These are phyloP conservation scores for Holcopasites calliopsidis DNA, from an alignment of 1,140 invertebrate genomes.

Conservation along the genomic window DNA sequence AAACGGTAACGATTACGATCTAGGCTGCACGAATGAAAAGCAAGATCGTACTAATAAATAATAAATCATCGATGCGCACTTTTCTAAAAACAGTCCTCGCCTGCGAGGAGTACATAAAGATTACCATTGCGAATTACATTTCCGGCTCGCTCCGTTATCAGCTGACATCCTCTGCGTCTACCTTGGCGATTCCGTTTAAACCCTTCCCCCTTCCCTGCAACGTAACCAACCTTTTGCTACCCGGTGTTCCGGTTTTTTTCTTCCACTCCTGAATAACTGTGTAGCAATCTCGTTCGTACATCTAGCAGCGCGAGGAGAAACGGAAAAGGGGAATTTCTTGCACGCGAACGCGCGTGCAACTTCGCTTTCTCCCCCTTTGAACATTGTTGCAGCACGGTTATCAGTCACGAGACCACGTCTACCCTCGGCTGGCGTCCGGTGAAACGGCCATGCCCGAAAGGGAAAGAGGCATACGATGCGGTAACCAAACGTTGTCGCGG, in stretches of 20 bases:
- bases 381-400: slow-evolving; percentile 43
- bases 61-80: too few relatives aligned
- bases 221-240: not conserved
- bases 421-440: not conserved
- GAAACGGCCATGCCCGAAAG: not conserved
- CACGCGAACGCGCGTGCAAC: slow-evolving; percentile 44
- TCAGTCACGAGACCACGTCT: not conserved
- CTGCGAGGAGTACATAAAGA: too few relatives aligned
- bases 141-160: too few relatives aligned
- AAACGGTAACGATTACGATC: too few relatives aligned
- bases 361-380: slow-evolving; percentile 11
- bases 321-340: slow-evolving; percentile 41
- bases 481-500: too few relatives aligned
- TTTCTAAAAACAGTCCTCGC: too few relatives aligned
- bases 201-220: not conserved
- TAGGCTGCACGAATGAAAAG: too few relatives aligned
- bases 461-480: too few relatives aligned
- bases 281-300: slow-evolving; percentile 16
- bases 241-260: not conserved
- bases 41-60: too few relatives aligned
- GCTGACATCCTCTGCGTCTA: too few relatives aligned
- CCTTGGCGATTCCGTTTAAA: not conserved
- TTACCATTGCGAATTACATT: too few relatives aligned
- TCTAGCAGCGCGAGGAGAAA: slow-evolving; percentile 14
- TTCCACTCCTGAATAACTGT: not conserved